Percentiles rank a stretch among this genome's conserved stretches.
These are phyloP conservation scores for Drosophila mimica DNA, from an alignment of 2,888 invertebrate genomes.

Conservation along the genomic window DNA sequence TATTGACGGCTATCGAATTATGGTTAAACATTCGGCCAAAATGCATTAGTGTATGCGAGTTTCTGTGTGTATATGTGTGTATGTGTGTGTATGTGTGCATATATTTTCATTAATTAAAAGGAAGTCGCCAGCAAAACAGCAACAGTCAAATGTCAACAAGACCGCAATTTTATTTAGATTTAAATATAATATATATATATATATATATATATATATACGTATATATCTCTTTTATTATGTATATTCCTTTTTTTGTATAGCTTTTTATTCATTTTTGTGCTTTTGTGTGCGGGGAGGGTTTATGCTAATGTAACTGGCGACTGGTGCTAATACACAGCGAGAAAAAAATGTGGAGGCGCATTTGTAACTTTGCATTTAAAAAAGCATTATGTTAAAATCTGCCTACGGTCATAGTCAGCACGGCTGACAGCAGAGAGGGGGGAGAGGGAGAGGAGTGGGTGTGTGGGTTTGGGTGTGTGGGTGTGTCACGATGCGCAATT, in stretches of 20 bases:
- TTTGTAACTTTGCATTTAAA: slow-evolving; percentile 81
- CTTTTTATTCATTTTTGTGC: slow-evolving; percentile 45
- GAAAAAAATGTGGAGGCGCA: slow-evolving; percentile 52
- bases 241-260: slow-evolving; percentile 48
- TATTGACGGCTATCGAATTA: slow-evolving; percentile 73
- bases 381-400: slow-evolving; percentile 80
- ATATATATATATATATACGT: slow-evolving; percentile 8
- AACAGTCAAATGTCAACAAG: slow-evolving; percentile 74
- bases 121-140: slow-evolving; percentile 28
- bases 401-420: slow-evolving; percentile 72
- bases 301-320: slow-evolving; percentile 73
- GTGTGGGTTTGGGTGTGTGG: neutral
- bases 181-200: slow-evolving; percentile 33
- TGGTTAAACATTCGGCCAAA: slow-evolving; percentile 59
- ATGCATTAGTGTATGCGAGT: slow-evolving; percentile 27
- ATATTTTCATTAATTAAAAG: slow-evolving; percentile 69
- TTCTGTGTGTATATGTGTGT: slow-evolving; percentile 2
- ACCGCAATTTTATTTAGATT: slow-evolving; percentile 69
- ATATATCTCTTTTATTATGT: slow-evolving; percentile 26
- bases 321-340: slow-evolving; percentile 73
- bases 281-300: slow-evolving; percentile 69
- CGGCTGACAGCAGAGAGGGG: slow-evolving; percentile 12
- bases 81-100: slow-evolving; percentile 17
- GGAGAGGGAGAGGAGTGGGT: neutral
- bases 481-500: slow-evolving; percentile 74